Percentiles rank a stretch among this genome's conserved stretches.
These are phyloP conservation scores for Teinopalpus imperialis DNA, from an alignment of 2,888 invertebrate genomes.

Conservation along the genomic window DNA sequence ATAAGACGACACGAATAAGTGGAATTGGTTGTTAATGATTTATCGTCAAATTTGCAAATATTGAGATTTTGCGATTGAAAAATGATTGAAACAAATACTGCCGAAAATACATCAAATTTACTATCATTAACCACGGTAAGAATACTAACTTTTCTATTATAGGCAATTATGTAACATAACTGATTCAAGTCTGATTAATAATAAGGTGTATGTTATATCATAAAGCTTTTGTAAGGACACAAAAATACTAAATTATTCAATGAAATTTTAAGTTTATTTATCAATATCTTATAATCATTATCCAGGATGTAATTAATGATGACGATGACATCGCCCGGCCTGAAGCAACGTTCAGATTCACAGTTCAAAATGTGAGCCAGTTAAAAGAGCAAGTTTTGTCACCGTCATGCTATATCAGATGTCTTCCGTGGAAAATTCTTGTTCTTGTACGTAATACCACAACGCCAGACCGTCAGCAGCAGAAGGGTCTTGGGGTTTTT, in stretches of 20 bases:
- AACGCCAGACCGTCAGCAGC: conserved; percentile 87
- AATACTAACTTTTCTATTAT: too few species aligned
- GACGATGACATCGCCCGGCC: conserved; percentile 92
- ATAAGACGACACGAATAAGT: conserved; percentile 15
- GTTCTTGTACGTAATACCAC: conserved; percentile 92
- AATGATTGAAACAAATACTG: conserved; percentile 67
- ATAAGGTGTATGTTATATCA: too few species aligned
- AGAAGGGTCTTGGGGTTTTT: conserved; percentile 90
- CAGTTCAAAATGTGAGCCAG: conserved; percentile 93
- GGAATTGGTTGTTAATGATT: conserved; percentile 16
- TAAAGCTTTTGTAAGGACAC: too few species aligned
- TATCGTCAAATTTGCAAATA: conserved; percentile 20
- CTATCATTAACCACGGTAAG: conserved; percentile 39
- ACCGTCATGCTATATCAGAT: conserved; percentile 94
- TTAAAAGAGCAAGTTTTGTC: conserved; percentile 92
- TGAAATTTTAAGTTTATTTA: too few species aligned
- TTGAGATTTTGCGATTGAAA: conserved; percentile 32
- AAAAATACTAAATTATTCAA: too few species aligned
- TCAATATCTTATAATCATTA: conserved; percentile 31
- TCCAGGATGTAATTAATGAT: conserved; percentile 76
- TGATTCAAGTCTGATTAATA: too few species aligned
- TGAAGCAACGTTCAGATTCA: conserved; percentile 95
- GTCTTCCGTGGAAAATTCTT: conserved; percentile 99
- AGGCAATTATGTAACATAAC: too few species aligned
- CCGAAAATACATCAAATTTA: conserved; percentile 51